Evolutionary conservation across 64 coral and sea anemone genomes (phyloP).

Genomic region (Porites australiensis): DNA sequence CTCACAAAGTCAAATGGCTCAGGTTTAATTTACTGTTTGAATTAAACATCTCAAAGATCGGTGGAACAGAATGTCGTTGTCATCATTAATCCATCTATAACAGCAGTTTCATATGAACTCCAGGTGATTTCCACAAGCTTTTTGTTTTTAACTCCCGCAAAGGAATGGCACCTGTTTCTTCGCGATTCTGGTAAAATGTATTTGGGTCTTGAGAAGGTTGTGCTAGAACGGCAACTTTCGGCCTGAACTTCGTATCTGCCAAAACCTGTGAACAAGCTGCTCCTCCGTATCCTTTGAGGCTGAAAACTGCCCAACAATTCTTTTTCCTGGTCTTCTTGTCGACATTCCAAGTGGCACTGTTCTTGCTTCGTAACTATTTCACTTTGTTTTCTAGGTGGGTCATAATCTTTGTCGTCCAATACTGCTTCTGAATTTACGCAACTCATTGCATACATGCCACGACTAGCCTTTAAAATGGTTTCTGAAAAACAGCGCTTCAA

Average conservation of each 20-base stretch:
- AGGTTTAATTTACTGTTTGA: too few species aligned
- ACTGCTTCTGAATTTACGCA: not conserved
- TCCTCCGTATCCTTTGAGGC: not conserved
- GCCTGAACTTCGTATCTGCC: not conserved
- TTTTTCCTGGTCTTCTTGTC: not conserved
- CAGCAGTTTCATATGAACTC: not conserved
- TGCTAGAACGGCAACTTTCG: not conserved
- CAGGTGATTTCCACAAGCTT: not conserved
- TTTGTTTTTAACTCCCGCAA: not conserved
- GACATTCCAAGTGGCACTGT: too few species aligned
- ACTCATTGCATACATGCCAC: not conserved
- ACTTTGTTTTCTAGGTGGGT: not conserved
- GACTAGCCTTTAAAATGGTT: not conserved
- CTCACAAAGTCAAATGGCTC: too few species aligned
- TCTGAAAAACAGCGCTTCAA: not conserved
- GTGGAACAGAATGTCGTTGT: conserved; percentile 13
- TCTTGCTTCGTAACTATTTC: too few species aligned
- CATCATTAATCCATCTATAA: conserved; percentile 19
- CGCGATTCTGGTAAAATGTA: not conserved
- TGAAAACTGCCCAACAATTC: not conserved
- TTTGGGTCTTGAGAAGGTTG: too few species aligned
- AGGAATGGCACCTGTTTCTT: conserved; percentile 8
- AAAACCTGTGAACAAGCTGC: not conserved
- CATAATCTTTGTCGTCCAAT: not conserved
- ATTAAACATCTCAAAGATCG: too few species aligned